phyloP scores from a whole-genome alignment of 2,113 vertebrate species.

The Elephantulus edwardii region DNA sequence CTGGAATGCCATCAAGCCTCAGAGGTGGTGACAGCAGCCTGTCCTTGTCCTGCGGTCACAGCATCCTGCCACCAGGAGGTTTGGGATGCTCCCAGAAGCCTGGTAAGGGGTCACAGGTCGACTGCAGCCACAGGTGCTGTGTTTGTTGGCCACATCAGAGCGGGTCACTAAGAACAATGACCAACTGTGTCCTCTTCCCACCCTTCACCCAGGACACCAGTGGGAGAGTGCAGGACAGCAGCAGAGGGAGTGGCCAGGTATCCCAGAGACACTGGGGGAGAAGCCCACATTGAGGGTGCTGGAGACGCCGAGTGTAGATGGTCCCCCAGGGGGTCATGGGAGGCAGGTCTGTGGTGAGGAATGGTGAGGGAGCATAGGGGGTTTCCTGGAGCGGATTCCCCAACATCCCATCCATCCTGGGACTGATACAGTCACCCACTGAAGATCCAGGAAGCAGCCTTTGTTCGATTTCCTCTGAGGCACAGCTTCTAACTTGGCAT shows the following conservation, averaged over 20 bases:
- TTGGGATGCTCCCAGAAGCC: background rate
- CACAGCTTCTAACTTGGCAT: background rate
- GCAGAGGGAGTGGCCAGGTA: too few species aligned
- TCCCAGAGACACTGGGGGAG: accelerated
- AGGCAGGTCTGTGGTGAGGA: background rate
- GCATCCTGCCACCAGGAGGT: background rate
- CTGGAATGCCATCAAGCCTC: background rate
- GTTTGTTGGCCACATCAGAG: background rate
- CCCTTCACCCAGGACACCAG: background rate
- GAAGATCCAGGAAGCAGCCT: background rate
- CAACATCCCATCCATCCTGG: background rate
- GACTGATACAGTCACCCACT: background rate
- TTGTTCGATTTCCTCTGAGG: background rate
- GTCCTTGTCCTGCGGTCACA: too few species aligned
- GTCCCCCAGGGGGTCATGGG: too few species aligned
- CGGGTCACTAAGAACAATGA: background rate
- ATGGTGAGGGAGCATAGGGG: background rate
- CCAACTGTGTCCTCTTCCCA: too few species aligned
- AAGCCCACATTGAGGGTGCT: too few species aligned
- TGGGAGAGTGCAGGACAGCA: too few species aligned
- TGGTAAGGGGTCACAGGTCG: background rate
- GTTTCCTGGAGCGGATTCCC: background rate
- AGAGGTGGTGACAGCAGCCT: background rate
- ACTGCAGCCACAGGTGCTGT: background rate
- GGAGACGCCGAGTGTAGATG: too few species aligned